Evolutionary conservation across 2,113 vertebrate genomes (phyloP).

Genomic region (Nannospalax galili): DNA sequence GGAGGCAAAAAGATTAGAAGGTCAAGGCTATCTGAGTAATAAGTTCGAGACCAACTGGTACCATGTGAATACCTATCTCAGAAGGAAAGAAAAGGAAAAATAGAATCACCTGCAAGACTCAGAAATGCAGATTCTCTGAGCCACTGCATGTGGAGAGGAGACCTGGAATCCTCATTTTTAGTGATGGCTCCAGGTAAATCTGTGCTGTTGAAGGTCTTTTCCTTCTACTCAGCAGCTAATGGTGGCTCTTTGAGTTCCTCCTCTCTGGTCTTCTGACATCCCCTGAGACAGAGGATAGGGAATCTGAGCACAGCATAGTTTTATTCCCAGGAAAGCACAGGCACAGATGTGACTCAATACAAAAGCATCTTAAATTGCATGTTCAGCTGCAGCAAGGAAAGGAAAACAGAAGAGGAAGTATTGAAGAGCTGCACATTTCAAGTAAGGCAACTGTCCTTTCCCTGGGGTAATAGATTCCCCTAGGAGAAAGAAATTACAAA

Average conservation of each 20-base stretch:
- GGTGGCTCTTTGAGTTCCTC: not conserved
- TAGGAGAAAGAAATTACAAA: conserved; percentile 81
- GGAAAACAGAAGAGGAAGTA: not conserved
- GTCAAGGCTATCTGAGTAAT: not conserved
- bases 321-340: not conserved
- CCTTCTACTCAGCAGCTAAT: not conserved
- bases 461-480: conserved; percentile 69
- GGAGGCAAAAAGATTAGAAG: not conserved
- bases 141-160: not conserved
- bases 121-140: not conserved
- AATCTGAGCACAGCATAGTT: not conserved
- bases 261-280: not conserved
- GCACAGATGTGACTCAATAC: not conserved
- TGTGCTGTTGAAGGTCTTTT: not conserved
- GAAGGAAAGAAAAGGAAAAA: too few relatives aligned
- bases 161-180: not conserved
- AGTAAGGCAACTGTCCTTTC: conserved; percentile 71
- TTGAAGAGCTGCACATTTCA: not conserved
- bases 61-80: not conserved
- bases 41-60: not conserved
- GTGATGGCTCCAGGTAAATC: not conserved
- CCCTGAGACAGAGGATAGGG: not conserved
- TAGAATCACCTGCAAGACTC: not conserved
- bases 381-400: not conserved
- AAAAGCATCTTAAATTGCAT: not conserved